Evolutionary conservation across 2,113 vertebrate genomes (phyloP), one percentile per base, ranked within the genome.

Genomic region (Pelobates fuscus): DNA sequence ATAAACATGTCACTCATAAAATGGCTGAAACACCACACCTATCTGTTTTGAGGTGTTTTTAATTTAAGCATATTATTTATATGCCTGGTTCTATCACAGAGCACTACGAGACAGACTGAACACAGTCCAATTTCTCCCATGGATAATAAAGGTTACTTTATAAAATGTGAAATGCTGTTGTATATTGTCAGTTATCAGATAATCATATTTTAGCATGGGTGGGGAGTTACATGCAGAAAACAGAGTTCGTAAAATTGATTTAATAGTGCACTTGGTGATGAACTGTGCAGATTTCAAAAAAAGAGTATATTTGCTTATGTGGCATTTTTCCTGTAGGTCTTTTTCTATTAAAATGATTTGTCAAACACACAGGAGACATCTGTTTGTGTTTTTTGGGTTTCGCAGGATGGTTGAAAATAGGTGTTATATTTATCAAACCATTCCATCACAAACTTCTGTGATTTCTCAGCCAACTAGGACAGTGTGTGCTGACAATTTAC

Each of bases 311-410:
- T 59, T 75, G 62, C 71, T 29, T 49, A 59, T 67, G 63, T 66
- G 62, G 62, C 55, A 49, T 43, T 25, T 60, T 60, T 20, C 17
- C 25, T 44, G 57, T 57, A 74, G 55, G 14, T 18, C 54, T 54
- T 43, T 67, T 60, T 59, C 54, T 29, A 72, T 32, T 63, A 54
- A 54, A 72, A 72, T 63, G 44, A 63, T 37, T 52, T 24, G 20
- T 59, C 55, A 17, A 23, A 54, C 29, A 24, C 25, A 44, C 55
- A n/a, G 6, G 41, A 68, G 41, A 77, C 73, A 77, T 68, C 73
- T 77, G 73, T 68, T 77, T 77, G 64, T 43, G 43, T 60, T 77
- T 77, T 67, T 77, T 21, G 37, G 37, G 24, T 77, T 60, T 68
- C 52, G 21, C 44, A 72, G 59, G 41, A 72, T 25, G 43, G 65